Conservation (phyloP, 2,888 invertebrate genomes). For the Leptinotarsa juncta region DNA sequence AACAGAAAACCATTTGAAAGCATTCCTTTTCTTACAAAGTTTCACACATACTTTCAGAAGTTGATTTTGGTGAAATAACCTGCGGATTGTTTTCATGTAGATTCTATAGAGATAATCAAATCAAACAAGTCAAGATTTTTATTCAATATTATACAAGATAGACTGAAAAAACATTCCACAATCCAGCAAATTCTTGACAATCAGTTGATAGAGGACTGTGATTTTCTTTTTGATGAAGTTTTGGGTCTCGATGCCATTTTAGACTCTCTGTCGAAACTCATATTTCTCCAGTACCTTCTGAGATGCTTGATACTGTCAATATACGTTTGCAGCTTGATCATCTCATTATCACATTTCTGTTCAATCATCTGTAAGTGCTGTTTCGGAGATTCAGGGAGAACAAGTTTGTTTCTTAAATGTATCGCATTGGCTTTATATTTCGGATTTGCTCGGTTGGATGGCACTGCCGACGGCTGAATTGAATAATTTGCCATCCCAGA, state of each 20-base stretch:
- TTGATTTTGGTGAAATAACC: too few relatives aligned
- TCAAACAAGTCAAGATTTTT: too few relatives aligned
- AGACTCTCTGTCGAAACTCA: neutral
- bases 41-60: too few relatives aligned
- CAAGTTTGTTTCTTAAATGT: neutral
- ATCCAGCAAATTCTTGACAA: neutral
- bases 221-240: neutral
- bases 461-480: neutral
- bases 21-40: too few relatives aligned
- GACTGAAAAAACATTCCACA: neutral
- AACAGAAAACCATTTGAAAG: too few relatives aligned
- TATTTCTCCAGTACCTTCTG: constrained; percentile 11
- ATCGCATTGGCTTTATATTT: neutral
- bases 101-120: too few relatives aligned
- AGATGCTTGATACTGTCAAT: constrained; percentile 16
- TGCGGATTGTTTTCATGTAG: too few relatives aligned
- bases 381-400: neutral
- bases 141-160: too few relatives aligned
- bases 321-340: constrained; percentile 10
- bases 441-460: neutral
- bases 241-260: neutral
- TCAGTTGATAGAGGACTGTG: neutral
- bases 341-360: constrained; percentile 14
- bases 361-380: constrained; percentile 8
- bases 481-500: constrained; percentile 8